Evolutionary conservation across 2,888 invertebrate genomes (phyloP).

Genomic region (Troides oblongomaculatus): DNA sequence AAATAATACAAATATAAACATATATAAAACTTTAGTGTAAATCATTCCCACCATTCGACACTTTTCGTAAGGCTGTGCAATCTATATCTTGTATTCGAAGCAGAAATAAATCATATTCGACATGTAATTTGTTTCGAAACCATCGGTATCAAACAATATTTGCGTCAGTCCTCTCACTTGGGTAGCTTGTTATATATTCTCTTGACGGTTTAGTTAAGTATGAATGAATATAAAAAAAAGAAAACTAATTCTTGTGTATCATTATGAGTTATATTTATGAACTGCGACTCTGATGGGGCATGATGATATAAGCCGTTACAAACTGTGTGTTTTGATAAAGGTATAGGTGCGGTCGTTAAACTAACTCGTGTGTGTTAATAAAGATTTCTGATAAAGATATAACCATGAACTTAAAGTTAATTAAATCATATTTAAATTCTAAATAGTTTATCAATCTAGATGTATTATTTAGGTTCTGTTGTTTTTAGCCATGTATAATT

Average conservation of each 20-base stretch:
- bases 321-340: conserved; percentile 9
- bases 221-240: not conserved
- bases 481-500: no score
- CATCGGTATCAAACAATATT: conserved; percentile 6
- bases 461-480: no score
- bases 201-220: not conserved
- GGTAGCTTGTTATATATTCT: not conserved
- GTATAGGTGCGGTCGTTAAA: conserved; percentile 1
- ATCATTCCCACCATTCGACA: not conserved
- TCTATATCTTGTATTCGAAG: not conserved
- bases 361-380: not conserved
- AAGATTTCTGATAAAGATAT: conserved; percentile 6
- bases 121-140: conserved; percentile 8
- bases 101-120: conserved; percentile 9
- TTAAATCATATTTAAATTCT: conserved; percentile 1
- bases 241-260: not conserved
- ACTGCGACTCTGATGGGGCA: not conserved
- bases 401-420: conserved; percentile 1
- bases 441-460: not conserved
- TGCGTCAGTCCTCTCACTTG: not conserved
- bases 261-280: conserved; percentile 2
- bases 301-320: conserved; percentile 2
- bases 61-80: not conserved
- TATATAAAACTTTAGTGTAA: not conserved
- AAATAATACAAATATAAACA: not conserved